Conservation (phyloP, 1,140 invertebrate genomes). For the Zaprionus capensis region DNA sequence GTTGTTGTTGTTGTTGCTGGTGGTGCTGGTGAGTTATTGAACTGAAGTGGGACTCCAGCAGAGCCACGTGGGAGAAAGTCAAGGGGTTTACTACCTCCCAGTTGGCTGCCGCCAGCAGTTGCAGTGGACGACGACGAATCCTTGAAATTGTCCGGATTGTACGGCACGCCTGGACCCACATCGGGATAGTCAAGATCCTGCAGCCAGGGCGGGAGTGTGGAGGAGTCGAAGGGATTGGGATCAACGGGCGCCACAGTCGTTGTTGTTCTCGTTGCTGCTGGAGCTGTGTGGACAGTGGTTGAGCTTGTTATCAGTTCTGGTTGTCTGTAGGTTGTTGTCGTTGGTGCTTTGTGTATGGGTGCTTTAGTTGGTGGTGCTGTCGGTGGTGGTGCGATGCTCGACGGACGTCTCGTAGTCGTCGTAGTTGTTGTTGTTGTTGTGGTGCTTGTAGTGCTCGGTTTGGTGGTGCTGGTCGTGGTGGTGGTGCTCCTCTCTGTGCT, state of each 20-base stretch:
- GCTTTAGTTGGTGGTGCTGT: slow-evolving; percentile 49
- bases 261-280: slow-evolving; percentile 26
- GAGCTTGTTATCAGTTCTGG: slow-evolving; percentile 26
- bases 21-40: neutral
- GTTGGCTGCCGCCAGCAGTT: neutral
- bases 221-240: slow-evolving; percentile 71
- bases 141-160: slow-evolving; percentile 69
- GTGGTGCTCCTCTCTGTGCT: slow-evolving; percentile 19
- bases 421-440: slow-evolving; percentile 50
- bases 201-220: slow-evolving; percentile 77
- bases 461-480: slow-evolving; percentile 30
- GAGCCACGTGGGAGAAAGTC: slow-evolving; percentile 61
- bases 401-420: slow-evolving; percentile 61
- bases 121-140: slow-evolving; percentile 5
- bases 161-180: slow-evolving; percentile 79
- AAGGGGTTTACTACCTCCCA: slow-evolving; percentile 56
- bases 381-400: slow-evolving; percentile 32
- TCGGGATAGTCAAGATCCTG: slow-evolving; percentile 80
- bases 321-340: slow-evolving; percentile 20
- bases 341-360: slow-evolving; percentile 64
- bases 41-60: slow-evolving; percentile 22
- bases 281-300: slow-evolving; percentile 57
- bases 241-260: slow-evolving; percentile 40
- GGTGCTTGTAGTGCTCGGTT: slow-evolving; percentile 33
- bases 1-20: slow-evolving; percentile 21